Evolutionary conservation across 2,113 vertebrate species (phyloP), one percentile per base, ranked within the genome.

Genomic region (Pseudorectes ferrugineus): DNA sequence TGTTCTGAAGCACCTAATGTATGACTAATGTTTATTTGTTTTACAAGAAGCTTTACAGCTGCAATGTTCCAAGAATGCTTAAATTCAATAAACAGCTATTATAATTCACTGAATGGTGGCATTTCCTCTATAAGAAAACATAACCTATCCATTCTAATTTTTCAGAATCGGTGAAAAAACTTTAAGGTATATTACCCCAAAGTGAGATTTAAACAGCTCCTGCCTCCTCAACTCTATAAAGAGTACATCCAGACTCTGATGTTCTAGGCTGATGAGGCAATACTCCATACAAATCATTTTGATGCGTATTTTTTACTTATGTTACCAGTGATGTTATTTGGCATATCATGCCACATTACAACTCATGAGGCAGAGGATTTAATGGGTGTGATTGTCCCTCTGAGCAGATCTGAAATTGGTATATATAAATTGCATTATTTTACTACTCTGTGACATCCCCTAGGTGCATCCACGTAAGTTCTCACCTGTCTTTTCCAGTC

Each of bases 401-500:
- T 83, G 75, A 80, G 78, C 72, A 63, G 29, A 55, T 59, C 31
- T 86, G 78, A 80, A 93, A 85, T 36, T 63, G 76, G 20, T 58
- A 43, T 31, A 31, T n/a, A 79, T 82, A 70, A 91, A 91, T 38
- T 63, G n/a, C 23, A 9, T 84, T 72, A 76, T 58, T 82, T 76
- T 82, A 75, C 21, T 55, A 45, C 72, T 28, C 14, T 59, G 31
- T 46, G 77, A 89, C 70, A 81, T 42, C 46, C 59, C 83, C 74
- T 28, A 25, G 82, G 78, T 78, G 51, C 25, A 95, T 42, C 58
- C 58, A 22, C 25, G 1, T 23, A 80, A 22, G 14, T 72, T 68
- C 43, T 85, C 97, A 99, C 99, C 99, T 99, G 99, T 99, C 99
- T 94, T 99, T 99, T 63, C 99, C 99, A 0, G 99, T 99, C 98